Conservation (phyloP, 2,113 vertebrate genomes). For the Gallinago jamesoni region DNA sequence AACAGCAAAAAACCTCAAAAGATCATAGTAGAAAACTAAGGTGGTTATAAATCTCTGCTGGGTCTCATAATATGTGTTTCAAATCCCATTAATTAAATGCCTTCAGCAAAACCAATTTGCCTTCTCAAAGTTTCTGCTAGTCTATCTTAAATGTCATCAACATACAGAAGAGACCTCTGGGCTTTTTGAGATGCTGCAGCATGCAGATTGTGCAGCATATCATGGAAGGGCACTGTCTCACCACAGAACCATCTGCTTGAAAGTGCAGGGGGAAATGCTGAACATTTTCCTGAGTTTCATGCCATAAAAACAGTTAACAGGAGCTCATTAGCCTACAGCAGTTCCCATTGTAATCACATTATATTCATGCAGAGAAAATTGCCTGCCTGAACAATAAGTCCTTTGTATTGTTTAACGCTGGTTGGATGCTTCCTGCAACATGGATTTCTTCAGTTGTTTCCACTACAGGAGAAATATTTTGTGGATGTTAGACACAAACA, state of each 20-base stretch:
- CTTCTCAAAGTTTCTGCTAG: background rate
- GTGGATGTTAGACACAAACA: background rate
- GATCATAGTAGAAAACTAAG: background rate
- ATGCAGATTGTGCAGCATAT: background rate
- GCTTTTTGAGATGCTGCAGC: conserved; percentile 2
- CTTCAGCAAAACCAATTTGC: conserved; percentile 14
- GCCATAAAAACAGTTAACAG: conserved; percentile 15
- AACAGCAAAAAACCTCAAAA: background rate
- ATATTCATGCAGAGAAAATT: conserved; percentile 60
- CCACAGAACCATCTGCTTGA: conserved; percentile 4
- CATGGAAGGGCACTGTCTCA: background rate
- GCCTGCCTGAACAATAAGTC: background rate
- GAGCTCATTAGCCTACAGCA: conserved; percentile 60
- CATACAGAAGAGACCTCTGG: background rate
- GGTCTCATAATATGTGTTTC: background rate
- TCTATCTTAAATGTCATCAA: conserved; percentile 43
- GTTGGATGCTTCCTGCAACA: conserved; percentile 5
- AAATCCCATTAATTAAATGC: conserved; percentile 24
- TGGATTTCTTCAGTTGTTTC: background rate
- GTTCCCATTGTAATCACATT: conserved; percentile 53
- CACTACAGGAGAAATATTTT: background rate
- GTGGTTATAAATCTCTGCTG: background rate
- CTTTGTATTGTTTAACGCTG: conserved; percentile 12
- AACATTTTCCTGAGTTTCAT: conserved; percentile 2
- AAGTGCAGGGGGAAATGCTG: background rate